phyloP scores from a whole-genome alignment of 1,140 invertebrate species.

The Plectrocnemia conspersa region DNA sequence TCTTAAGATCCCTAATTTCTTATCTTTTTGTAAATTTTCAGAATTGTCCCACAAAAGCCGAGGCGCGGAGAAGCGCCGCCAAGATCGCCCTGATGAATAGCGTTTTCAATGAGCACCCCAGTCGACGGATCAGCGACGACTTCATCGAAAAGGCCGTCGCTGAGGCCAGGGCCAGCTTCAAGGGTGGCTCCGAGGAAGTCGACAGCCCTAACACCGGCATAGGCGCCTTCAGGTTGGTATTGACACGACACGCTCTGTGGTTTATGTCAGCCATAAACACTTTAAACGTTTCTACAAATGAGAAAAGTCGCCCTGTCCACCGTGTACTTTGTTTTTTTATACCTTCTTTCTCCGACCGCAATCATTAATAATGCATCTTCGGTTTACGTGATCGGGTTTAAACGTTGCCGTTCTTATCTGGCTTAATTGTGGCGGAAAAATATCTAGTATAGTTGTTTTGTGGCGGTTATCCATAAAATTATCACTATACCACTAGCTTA shows the following conservation, averaged over 20 bases:
- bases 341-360: not conserved
- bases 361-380: too few species aligned
- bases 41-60: conserved; percentile 92
- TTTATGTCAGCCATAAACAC: not conserved
- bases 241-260: too few species aligned
- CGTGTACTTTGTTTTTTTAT: too few species aligned
- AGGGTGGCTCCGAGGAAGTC: conserved; percentile 62
- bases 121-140: conserved; percentile 85
- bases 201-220: conserved; percentile 81
- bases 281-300: not conserved
- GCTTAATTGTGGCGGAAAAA: too few species aligned
- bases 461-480: too few species aligned
- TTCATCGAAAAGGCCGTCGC: conserved; percentile 91
- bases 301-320: too few species aligned
- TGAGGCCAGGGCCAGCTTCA: conserved; percentile 72
- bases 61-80: conserved; percentile 86
- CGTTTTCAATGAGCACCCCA: conserved; percentile 94
- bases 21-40: conserved; percentile 42
- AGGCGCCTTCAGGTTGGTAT: conserved; percentile 75
- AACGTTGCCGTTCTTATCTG: too few species aligned
- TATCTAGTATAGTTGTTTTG: too few species aligned
- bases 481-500: too few species aligned
- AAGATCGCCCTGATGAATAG: conserved; percentile 97
- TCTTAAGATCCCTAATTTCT: not conserved
- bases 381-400: too few species aligned